Base-by-base conservation (phyloP, 1,140 invertebrate species). In the Drosophila kikkawai region DNA sequence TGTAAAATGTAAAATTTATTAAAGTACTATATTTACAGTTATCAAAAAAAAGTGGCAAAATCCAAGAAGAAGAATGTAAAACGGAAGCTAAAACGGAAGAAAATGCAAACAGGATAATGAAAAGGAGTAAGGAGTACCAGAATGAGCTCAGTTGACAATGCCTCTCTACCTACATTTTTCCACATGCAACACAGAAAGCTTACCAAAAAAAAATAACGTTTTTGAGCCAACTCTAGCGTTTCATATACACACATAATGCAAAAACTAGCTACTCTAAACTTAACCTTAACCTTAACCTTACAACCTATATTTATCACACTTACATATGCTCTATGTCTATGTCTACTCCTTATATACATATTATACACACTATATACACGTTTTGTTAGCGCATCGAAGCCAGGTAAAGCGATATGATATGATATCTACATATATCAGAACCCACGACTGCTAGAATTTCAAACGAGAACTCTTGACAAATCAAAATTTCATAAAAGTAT, bases 361-460 rank as follows among this genome's bases (percentile, higher is more conserved):
- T 29, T 29, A 53, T 76, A 82, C 64, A 73, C 53, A 73, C 71
- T 64, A 84, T 83, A 83, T 77, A 88, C 84, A 83, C 80, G 77
- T 87, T 87, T 77, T 87, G 84, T 87, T 87, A 83, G 80, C 73
- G 84, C 83, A 86, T 88, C 76, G 60, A 88, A 77, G 69, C 83
- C 80, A 83, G 80, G 80, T 83, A 74, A 87, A 73, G 36, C 67
- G 70, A 82, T 68, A 79, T 75, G 79, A 69, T 75, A 55, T 73
- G 59, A 48, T 57, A 45, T 80, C 79, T n/a, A n/a, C n/a, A 22
- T 51, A 56, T 76, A 56, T 76, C 77, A 58, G 67, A 86, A 88
- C 75, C 86, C 81, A 85, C 86, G 85, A 90, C 85, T 90, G 85
- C 86, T 90, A 91, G 85, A 90, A 90, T 90, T 90, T 90, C 85